phyloP scores from a whole-genome alignment of 2,113 vertebrate genomes.

The Cyrtonyx montezumae region DNA sequence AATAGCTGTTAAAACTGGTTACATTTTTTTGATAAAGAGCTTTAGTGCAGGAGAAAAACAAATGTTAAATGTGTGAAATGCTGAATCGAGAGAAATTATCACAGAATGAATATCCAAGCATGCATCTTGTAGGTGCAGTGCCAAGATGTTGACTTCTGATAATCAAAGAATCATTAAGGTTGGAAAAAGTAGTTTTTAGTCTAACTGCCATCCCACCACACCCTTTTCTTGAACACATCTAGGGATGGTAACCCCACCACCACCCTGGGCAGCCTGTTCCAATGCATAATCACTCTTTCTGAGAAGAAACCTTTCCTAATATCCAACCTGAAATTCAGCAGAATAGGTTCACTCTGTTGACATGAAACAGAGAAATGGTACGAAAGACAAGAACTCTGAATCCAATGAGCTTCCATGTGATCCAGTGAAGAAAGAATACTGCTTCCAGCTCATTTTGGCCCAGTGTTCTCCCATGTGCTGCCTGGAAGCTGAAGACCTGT shows the following conservation, averaged over 20 bases:
- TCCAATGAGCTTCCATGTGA: not conserved
- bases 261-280: no score
- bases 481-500: not conserved
- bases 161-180: not conserved
- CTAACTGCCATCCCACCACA: no score
- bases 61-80: not conserved
- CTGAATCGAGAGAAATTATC: slow-evolving; percentile 9
- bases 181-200: no score
- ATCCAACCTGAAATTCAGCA: not conserved
- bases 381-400: not conserved
- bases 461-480: not conserved
- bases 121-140: not conserved
- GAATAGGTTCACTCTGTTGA: not conserved
- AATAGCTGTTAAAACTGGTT: not conserved
- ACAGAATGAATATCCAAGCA: not conserved
- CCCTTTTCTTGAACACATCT: no score
- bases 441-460: not conserved
- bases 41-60: not conserved
- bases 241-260: no score
- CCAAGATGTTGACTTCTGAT: not conserved
- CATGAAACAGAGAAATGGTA: not conserved
- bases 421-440: not conserved
- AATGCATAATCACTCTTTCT: no score
- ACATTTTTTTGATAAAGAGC: not conserved
- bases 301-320: no score